Conservation (phyloP, 2,888 invertebrate genomes). For the Aspidiotus rigidus region DNA sequence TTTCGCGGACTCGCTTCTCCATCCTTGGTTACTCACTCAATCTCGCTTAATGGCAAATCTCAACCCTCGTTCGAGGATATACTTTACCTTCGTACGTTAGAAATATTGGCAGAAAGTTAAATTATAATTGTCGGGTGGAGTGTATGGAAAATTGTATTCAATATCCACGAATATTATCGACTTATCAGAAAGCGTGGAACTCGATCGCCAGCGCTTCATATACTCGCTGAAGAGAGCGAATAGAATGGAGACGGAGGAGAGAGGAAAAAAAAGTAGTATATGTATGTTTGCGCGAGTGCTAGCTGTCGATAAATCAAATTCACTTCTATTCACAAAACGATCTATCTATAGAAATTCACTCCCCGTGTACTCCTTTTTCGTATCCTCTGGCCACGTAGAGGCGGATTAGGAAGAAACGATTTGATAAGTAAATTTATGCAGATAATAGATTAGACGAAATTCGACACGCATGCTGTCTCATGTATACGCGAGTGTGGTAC, state of each 20-base stretch:
- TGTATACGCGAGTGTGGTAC: too few relatives aligned
- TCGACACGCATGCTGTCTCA: constrained; percentile 15
- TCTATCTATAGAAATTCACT: constrained; percentile 13
- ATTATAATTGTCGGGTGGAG: too few relatives aligned
- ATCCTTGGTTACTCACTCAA: background rate
- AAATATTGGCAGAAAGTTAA: too few relatives aligned
- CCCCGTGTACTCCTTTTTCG: background rate
- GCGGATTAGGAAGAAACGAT: background rate
- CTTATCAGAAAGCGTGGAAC: too few relatives aligned
- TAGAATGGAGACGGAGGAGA: too few relatives aligned
- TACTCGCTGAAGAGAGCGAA: too few relatives aligned
- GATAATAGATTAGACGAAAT: constrained; percentile 12
- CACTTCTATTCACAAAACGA: constrained; percentile 12
- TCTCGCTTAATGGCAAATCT: background rate
- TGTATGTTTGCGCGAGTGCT: background rate
- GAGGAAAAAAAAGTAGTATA: too few relatives aligned
- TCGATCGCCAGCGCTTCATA: too few relatives aligned
- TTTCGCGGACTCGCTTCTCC: background rate
- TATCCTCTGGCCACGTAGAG: background rate
- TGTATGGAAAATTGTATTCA: too few relatives aligned
- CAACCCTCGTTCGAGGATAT: too few relatives aligned
- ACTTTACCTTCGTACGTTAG: too few relatives aligned
- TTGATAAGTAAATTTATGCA: constrained; percentile 21
- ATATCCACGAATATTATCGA: too few relatives aligned
- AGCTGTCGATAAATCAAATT: constrained; percentile 24